Base-by-base conservation (phyloP, 1,140 invertebrate species). In the Procambarus clarkii region DNA sequence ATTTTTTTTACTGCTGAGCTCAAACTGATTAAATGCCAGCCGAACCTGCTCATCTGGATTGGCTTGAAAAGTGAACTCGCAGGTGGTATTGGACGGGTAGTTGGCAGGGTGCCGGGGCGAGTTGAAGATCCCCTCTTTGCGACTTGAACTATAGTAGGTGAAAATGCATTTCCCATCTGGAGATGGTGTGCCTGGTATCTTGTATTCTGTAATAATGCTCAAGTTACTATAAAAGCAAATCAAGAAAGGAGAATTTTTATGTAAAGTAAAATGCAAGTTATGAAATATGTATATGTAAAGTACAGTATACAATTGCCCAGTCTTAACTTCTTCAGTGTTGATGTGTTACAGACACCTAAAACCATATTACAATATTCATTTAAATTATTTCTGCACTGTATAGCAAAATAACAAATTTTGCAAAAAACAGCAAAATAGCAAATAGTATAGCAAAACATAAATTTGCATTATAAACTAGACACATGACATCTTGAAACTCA, bases 41-140 rank as follows among this genome's bases (percentile, higher is more conserved):
- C 97, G 97, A 93, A 98, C 97, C 95, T 98, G 98, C 94, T 99
- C 98, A 94, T 98, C 97, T 54, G 97, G 96, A 90, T 96, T 97
- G 80, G 97, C 97, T 92, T 97, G 94, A 94, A 99, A 98, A 93
- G 97, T 96, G 95, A 98, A 99, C 76, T 97, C 97, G 95, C 98
- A 99, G 95, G 97, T 98, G 50, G 97, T 98, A 94, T 97, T 97
- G 93, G 97, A 98, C 80, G 98, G 98, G 96, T 99, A 99, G 95
- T 98, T 98, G 94, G 97, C 97, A 93, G 98, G 98, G 96, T 99
- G 98, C 74, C 98, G 96, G 15, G 98, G 98, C 24, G 98, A 99
- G 94, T 99, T 99, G 94, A 99, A 98, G 93, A 98, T 97, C 24
- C 98, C 98, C 81, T 96, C 96, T 94, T 98, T 98, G 93, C 96